phyloP scores from a whole-genome alignment of 1,140 invertebrate genomes.

The Bombus ignitus region DNA sequence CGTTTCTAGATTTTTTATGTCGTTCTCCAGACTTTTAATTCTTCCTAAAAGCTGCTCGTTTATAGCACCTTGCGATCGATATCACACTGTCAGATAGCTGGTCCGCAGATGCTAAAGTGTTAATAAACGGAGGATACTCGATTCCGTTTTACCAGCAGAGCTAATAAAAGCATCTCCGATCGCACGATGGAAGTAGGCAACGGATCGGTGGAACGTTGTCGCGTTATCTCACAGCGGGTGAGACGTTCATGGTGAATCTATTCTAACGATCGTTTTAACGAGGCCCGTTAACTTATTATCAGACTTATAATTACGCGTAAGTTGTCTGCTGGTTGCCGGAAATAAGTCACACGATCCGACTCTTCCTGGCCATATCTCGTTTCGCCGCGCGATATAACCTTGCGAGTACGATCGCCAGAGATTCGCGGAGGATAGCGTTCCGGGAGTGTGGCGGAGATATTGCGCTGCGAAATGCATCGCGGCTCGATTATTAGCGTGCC shows the following conservation, averaged over 20 bases:
- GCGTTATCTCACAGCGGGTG: slow-evolving; percentile 4
- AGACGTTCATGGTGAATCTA: background rate
- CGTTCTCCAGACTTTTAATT: no score
- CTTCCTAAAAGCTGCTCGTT: no score
- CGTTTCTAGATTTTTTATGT: no score
- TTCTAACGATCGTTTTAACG: slow-evolving; percentile 14
- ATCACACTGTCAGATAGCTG: background rate
- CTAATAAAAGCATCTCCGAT: background rate
- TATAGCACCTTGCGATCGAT: background rate
- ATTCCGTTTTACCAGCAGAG: no score
- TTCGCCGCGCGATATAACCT: background rate
- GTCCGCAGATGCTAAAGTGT: background rate
- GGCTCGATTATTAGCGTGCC: slow-evolving; percentile 32
- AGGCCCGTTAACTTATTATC: slow-evolving; percentile 26
- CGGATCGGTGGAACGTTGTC: background rate
- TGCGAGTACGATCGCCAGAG: background rate
- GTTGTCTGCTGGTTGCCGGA: slow-evolving; percentile 30
- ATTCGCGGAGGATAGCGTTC: slow-evolving; percentile 16
- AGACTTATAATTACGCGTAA: slow-evolving; percentile 39
- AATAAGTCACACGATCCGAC: slow-evolving; percentile 47
- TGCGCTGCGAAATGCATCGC: slow-evolving; percentile 19
- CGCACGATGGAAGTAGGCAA: background rate
- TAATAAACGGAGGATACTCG: no score
- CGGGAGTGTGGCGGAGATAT: background rate
- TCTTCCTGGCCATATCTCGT: background rate